phyloP scores from a whole-genome alignment of 2,888 invertebrate genomes.

The Cordilura impudica region DNA sequence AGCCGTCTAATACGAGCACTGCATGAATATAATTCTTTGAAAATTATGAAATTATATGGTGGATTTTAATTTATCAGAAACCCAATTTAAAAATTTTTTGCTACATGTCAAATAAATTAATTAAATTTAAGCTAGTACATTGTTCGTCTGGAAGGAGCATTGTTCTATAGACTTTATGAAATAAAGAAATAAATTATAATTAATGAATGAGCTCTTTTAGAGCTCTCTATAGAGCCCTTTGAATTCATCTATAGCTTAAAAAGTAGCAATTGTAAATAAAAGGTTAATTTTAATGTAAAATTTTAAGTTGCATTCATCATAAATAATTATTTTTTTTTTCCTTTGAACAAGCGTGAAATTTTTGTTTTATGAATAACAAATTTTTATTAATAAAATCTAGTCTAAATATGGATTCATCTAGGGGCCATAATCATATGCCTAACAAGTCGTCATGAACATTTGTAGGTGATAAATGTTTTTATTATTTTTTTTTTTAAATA shows the following conservation, averaged over 20 bases:
- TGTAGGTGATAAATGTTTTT: neutral
- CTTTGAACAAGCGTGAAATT: neutral
- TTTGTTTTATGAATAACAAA: too few species aligned
- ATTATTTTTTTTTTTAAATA: neutral
- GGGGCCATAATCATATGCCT: conserved; percentile 11
- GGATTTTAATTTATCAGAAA: too few species aligned
- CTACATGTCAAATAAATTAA: too few species aligned
- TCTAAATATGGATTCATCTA: conserved; percentile 14
- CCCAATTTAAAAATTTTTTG: too few species aligned
- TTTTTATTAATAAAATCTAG: neutral
- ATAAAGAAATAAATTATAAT: neutral
- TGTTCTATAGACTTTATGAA: too few species aligned
- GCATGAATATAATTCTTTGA: too few species aligned
- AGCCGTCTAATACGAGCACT: too few species aligned
- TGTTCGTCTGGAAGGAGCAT: too few species aligned
- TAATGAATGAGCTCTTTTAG: neutral
- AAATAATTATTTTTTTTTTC: neutral
- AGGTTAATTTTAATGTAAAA: neutral
- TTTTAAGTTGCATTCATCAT: neutral
- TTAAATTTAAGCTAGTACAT: too few species aligned
- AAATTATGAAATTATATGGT: too few species aligned
- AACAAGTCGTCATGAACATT: neutral
- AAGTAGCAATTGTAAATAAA: neutral
- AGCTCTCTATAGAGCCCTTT: neutral
- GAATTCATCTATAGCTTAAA: neutral